A percentile compares a stretch with the other conserved stretches of the same genome.
These are phyloP conservation scores for Drosophila seclusa DNA, from an alignment of 2,888 invertebrate species.

Conservation along the genomic window DNA sequence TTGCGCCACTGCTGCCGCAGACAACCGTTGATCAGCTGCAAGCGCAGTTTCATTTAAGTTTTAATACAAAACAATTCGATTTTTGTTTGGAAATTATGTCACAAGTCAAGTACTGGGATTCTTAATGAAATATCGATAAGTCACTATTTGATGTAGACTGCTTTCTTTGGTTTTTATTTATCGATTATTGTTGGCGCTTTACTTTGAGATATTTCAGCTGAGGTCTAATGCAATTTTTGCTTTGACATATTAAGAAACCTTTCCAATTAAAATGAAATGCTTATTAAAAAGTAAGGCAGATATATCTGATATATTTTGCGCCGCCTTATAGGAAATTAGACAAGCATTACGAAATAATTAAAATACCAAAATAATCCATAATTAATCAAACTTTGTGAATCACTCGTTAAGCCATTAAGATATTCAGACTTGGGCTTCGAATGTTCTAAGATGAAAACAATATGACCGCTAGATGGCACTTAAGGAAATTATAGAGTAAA, in stretches of 20 bases:
- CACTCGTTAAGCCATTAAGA: neutral
- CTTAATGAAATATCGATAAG: constrained; percentile 14
- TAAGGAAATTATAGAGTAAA: rapidly evolving
- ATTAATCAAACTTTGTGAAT: neutral
- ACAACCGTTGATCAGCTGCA: constrained; percentile 29
- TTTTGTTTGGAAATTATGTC: constrained; percentile 61
- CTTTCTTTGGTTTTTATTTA: neutral
- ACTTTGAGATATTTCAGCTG: neutral
- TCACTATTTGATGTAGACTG: neutral
- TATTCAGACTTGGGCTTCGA: neutral
- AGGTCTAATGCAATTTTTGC: neutral
- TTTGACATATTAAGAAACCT: neutral
- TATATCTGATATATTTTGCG: rapidly evolving
- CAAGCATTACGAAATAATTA: neutral
- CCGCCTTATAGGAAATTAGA: neutral
- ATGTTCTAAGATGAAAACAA: neutral
- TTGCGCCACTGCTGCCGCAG: constrained; percentile 41
- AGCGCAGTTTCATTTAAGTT: constrained; percentile 51
- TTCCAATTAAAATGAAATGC: neutral
- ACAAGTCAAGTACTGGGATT: constrained; percentile 20
- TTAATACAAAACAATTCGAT: constrained; percentile 7
- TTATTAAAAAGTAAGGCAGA: neutral
- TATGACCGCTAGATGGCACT: neutral
- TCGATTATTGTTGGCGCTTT: constrained; percentile 5
- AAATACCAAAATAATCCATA: neutral